Evolutionary conservation across 2,888 invertebrate genomes (phyloP), one percentile per base, ranked within the genome.

Genomic region (Pachliopta kotzebuea): DNA sequence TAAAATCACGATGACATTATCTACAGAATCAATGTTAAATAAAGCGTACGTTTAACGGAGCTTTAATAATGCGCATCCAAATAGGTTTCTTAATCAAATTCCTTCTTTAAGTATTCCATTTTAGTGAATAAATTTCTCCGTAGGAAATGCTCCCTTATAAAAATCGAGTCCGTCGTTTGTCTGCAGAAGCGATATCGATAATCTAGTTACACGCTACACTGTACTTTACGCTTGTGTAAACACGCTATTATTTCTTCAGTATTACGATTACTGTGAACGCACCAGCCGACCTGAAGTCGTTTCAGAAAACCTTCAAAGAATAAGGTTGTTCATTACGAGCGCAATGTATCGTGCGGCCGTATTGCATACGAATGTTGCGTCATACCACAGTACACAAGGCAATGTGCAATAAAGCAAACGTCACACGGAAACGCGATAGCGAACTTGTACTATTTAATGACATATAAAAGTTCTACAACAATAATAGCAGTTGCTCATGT

Each of bases 301-400:
- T 79, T 78, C 70, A 77, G 77, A 74, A 77, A 79, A 76, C 78
- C 79, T 83, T 83, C 77, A 72, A 76, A 75, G 77, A 81, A 82
- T 81, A 75, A 78, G 78, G 80, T 77, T 79, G 74, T 80, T 76
- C 76, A 79, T 83, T 84, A 78, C 70, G 69, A 66, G 77, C 76
- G 81, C 83, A 84, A 81, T 83, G 79, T 79, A 75, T 77, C 73
- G 72, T 68, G 73, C 70, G 70, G 70, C 70, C 70, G 72, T 69
- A 76, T 75, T 80, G 79, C 80, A 80, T 65, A 61, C 75, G 70
- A 67, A 68, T 65, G 71, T 78, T 80, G 75, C 78, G 73, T 80
- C 75, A 78, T 69, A 70, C 72, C 69, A 71, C 71, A 67, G 68
- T 63, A 63, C 56, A 72, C 73, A 76, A 76, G 74, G 74, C 73